Evolutionary conservation across 2,113 vertebrate species (phyloP).

Genomic region (Archocentrus centrarchus): DNA sequence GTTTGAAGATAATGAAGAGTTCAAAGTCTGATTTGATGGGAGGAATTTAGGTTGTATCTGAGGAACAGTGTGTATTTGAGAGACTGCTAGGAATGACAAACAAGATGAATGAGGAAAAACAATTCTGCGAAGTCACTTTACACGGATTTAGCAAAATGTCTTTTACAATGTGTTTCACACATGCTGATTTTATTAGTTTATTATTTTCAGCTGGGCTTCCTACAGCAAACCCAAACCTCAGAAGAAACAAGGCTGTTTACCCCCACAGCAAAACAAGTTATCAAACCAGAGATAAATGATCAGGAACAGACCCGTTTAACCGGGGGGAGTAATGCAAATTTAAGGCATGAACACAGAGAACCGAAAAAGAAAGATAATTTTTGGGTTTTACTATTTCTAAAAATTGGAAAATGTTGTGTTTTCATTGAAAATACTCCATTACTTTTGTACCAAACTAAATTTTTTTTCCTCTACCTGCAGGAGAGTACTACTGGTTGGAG

Average conservation of each 20-base stretch:
- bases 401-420: background rate
- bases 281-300: background rate
- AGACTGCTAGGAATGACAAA: background rate
- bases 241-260: slow-evolving; percentile 19
- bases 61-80: background rate
- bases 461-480: slow-evolving; percentile 64
- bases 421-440: background rate
- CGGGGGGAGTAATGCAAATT: background rate
- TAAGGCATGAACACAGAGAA: background rate
- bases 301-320: background rate
- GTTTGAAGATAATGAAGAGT: slow-evolving; percentile 39
- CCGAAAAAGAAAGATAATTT: background rate
- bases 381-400: background rate
- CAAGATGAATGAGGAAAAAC: background rate
- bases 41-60: slow-evolving; percentile 17
- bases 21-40: slow-evolving; percentile 6
- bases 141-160: background rate
- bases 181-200: slow-evolving; percentile 1
- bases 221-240: slow-evolving; percentile 5
- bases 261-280: slow-evolving; percentile 20
- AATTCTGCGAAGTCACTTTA: background rate
- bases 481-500: slow-evolving; percentile 92
- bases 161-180: slow-evolving; percentile 10
- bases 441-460: background rate
- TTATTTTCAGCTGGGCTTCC: slow-evolving; percentile 24